These are phyloP conservation scores for Endotricha flammealis DNA, from an alignment of 2,888 invertebrate genomes.

Conservation along the genomic window DNA sequence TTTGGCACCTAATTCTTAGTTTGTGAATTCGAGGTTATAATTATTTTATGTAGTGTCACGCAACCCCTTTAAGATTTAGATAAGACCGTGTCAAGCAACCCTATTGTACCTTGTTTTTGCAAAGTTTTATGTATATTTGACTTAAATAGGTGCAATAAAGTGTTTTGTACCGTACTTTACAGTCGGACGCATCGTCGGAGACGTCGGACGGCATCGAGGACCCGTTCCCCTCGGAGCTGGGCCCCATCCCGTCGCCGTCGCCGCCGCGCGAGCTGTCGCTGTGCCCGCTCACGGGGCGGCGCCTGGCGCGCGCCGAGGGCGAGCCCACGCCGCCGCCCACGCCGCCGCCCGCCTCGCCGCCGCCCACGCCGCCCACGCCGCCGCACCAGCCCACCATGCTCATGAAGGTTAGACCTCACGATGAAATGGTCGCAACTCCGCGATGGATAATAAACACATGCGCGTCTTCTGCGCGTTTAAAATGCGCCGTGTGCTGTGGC, in stretches of 20 bases:
- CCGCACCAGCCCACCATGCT: constrained; percentile 46
- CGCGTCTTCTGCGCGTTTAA: too few relatives aligned
- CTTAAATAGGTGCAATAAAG: too few relatives aligned
- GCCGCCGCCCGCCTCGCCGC: constrained; percentile 48
- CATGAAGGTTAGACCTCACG: constrained; percentile 48
- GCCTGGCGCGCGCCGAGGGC: constrained; percentile 79
- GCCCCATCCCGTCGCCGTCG: constrained; percentile 75
- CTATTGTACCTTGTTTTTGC: too few relatives aligned
- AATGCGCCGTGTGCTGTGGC: too few relatives aligned
- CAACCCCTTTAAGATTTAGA: too few relatives aligned
- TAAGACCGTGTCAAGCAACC: too few relatives aligned
- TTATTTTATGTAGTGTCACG: too few relatives aligned
- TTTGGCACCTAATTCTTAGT: too few relatives aligned
- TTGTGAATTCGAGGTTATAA: background rate
- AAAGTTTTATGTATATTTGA: too few relatives aligned
- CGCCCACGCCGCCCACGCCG: constrained; percentile 26
- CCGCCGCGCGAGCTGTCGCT: constrained; percentile 84
- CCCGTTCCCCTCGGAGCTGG: constrained; percentile 74
- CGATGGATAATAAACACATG: too few relatives aligned
- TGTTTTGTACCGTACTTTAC: too few relatives aligned
- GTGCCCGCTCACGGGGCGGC: constrained; percentile 67
- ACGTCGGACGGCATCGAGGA: constrained; percentile 81
- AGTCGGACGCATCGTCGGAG: constrained; percentile 63
- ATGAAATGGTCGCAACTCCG: too few relatives aligned
- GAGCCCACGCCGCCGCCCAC: constrained; percentile 79